A percentile compares a stretch with the other conserved stretches of the same genome.
Conservation (phyloP, 2,888 invertebrate genomes). For the Conops quadrifasciatus region DNA sequence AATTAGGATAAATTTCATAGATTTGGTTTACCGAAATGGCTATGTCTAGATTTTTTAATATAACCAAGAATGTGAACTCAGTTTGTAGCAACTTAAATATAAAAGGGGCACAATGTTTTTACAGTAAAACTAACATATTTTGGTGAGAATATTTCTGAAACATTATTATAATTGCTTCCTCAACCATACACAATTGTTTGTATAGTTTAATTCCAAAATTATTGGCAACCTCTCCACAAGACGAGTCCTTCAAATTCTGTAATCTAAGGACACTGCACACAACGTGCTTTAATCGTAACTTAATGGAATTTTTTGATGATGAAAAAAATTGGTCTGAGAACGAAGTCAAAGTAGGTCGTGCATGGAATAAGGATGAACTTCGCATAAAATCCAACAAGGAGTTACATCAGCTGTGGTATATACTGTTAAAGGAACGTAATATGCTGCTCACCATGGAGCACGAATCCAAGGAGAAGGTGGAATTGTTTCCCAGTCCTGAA, state of each 20-base stretch:
- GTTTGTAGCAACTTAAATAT: conserved; percentile 41
- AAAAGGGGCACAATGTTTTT: conserved; percentile 32
- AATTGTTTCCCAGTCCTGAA: conserved; percentile 89
- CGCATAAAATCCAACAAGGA: conserved; percentile 94
- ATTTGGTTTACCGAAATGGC: not conserved
- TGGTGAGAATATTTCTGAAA: conserved; percentile 34
- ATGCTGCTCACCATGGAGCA: conserved; percentile 97
- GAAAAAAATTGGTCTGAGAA: conserved; percentile 83
- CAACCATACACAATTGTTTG: not conserved
- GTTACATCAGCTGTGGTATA: conserved; percentile 95
- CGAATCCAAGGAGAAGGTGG: conserved; percentile 73
- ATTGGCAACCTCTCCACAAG: not conserved
- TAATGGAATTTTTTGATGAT: conserved; percentile 91
- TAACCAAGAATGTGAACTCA: conserved; percentile 47
- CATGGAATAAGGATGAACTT: conserved; percentile 90
- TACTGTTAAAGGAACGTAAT: conserved; percentile 92
- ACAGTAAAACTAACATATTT: conserved; percentile 21
- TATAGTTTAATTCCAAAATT: not conserved
- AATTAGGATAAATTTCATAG: too few species aligned
- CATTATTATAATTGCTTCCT: not conserved
- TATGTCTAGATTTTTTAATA: conserved; percentile 51
- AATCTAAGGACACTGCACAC: conserved; percentile 33
- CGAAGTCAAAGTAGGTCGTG: conserved; percentile 81
- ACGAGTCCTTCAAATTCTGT: not conserved
- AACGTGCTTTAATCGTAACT: conserved; percentile 42